These are phyloP conservation scores for Indri indri DNA, from an alignment of 2,113 vertebrate genomes.

Conservation along the genomic window DNA sequence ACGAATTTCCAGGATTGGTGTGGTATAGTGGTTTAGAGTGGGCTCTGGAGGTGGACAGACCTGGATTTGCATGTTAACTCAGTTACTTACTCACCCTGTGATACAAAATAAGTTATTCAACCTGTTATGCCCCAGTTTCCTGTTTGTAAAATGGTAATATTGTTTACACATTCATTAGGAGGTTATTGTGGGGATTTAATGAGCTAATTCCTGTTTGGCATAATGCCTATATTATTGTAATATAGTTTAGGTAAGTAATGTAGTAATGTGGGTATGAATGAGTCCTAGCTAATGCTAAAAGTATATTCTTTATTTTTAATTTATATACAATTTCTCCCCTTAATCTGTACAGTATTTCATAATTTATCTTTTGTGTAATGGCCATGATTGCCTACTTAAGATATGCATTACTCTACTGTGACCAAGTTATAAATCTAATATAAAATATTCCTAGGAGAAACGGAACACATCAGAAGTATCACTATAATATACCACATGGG, in stretches of 20 bases:
- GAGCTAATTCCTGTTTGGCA: not conserved
- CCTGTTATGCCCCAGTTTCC: not conserved
- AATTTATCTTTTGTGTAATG: slow-evolving; percentile 20
- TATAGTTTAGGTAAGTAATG: not conserved
- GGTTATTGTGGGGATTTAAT: not conserved
- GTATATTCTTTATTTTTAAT: not conserved
- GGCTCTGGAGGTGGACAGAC: not conserved
- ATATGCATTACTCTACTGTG: not conserved
- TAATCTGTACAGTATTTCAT: not conserved
- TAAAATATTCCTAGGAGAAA: not conserved
- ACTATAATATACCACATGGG: not conserved
- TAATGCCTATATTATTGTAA: not conserved
- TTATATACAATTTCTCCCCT: not conserved
- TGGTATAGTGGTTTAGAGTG: not conserved
- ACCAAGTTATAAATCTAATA: not conserved
- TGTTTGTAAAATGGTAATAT: not conserved
- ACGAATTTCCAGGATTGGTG: not conserved
- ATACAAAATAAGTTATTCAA: not conserved
- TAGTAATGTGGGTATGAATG: not conserved
- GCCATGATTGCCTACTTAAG: not conserved
- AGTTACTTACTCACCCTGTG: not conserved
- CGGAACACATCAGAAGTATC: not conserved
- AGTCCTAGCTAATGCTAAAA: not conserved
- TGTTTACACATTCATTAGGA: not conserved
- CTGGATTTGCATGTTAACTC: not conserved